A percentile compares a stretch with the other conserved stretches of the same genome.
phyloP scores from a whole-genome alignment of 1,140 invertebrate genomes.

The Zaprionus gabonicus region DNA sequence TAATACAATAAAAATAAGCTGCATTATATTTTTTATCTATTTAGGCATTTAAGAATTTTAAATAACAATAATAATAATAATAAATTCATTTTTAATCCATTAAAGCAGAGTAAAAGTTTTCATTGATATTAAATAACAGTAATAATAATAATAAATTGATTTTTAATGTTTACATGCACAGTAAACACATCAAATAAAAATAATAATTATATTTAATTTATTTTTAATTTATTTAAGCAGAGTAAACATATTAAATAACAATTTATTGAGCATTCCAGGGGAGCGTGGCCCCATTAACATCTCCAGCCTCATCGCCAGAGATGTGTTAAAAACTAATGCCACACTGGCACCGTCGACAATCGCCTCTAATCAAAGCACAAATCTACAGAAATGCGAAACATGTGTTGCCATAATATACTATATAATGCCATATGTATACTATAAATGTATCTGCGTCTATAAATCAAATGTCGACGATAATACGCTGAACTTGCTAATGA shows the following conservation, averaged over 20 bases:
- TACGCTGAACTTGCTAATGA: slow-evolving; percentile 64
- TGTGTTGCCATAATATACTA: slow-evolving; percentile 47
- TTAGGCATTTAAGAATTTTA: too few species aligned
- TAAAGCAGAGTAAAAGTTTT: too few species aligned
- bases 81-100: too few species aligned
- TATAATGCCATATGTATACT: not conserved
- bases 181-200: too few species aligned
- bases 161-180: too few species aligned
- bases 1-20: too few species aligned
- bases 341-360: slow-evolving; percentile 47
- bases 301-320: slow-evolving; percentile 25
- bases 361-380: slow-evolving; percentile 52
- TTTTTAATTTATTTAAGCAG: too few species aligned
- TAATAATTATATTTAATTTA: too few species aligned
- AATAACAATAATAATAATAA: too few species aligned
- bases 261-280: slow-evolving; percentile 46
- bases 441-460: slow-evolving; percentile 56
- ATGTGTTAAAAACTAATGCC: slow-evolving; percentile 66
- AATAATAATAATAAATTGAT: too few species aligned
- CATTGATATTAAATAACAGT: slow-evolving; percentile 64
- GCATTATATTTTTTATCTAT: too few species aligned
- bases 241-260: slow-evolving; percentile 59
- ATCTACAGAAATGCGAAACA: slow-evolving; percentile 74
- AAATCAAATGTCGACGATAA: slow-evolving; percentile 60
- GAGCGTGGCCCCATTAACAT: slow-evolving; percentile 43